These are phyloP conservation scores for Uromys caudimaculatus DNA, from an alignment of 2,797 vertebrate genomes.

Conservation along the genomic window DNA sequence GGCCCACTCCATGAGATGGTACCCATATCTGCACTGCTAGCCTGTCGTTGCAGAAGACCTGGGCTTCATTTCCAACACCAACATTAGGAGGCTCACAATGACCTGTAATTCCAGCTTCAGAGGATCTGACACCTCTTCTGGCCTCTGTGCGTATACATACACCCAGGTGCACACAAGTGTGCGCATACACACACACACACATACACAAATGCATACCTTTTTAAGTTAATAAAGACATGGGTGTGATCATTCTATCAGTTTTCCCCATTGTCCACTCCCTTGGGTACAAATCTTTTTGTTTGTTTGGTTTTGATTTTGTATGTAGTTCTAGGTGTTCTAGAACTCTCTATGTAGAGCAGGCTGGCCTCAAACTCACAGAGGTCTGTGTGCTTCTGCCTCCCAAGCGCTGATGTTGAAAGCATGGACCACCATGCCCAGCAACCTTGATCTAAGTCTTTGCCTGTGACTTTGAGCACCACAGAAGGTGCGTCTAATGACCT, in stretches of 20 bases:
- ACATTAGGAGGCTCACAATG: not conserved
- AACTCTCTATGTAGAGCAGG: not conserved
- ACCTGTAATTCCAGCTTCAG: not conserved
- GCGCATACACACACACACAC: not conserved
- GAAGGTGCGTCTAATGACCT: not conserved
- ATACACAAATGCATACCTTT: not conserved
- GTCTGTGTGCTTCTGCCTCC: not conserved
- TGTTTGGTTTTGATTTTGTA: not conserved
- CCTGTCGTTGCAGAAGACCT: too few species aligned
- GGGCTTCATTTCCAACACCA: not conserved
- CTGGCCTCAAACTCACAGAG: not conserved
- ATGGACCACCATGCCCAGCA: too few species aligned
- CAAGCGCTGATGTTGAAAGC: not conserved
- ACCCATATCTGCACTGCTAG: not conserved
- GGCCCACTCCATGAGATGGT: not conserved
- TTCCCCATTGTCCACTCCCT: not conserved
- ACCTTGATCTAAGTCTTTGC: not conserved
- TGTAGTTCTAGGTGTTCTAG: not conserved
- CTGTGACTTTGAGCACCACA: not conserved
- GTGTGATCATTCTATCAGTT: not conserved
- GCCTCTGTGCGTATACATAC: not conserved
- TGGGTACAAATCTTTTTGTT: not conserved
- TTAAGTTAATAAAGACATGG: not conserved
- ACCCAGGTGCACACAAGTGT: not conserved
- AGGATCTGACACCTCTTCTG: not conserved